Percentiles rank a stretch among this genome's conserved stretches.
These are phyloP conservation scores for Asarcornis scutulata DNA, from an alignment of 2,113 vertebrate species.

Conservation along the genomic window DNA sequence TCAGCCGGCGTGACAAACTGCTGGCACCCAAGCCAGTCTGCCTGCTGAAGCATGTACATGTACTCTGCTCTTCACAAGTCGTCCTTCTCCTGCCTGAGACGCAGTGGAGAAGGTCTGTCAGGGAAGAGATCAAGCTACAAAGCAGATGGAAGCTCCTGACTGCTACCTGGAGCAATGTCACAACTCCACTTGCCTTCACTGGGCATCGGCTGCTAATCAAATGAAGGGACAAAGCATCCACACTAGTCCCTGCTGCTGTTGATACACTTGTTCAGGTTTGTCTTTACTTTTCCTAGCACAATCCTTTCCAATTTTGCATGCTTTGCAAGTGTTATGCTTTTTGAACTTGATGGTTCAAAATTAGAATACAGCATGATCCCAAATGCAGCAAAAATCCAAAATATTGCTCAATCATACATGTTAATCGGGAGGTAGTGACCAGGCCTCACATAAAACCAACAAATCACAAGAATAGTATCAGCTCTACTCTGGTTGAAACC, in stretches of 20 bases:
- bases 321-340: not conserved
- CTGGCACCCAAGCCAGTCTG: conserved; percentile 88
- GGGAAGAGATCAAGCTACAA: not conserved
- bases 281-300: not conserved
- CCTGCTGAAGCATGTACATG: conserved; percentile 86
- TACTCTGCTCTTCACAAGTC: conserved; percentile 86
- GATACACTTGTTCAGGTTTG: fast-evolving
- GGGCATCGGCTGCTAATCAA: not conserved
- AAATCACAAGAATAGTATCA: not conserved
- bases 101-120: not conserved
- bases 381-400: not conserved
- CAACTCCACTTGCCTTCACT: not conserved
- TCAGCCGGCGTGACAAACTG: conserved; percentile 93
- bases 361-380: not conserved
- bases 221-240: not conserved
- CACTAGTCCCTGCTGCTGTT: not conserved
- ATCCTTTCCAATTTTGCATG: not conserved
- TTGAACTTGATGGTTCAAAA: not conserved
- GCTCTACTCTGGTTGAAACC: too few species aligned
- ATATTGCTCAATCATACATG: not conserved
- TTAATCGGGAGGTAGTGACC: not conserved
- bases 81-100: conserved; percentile 85
- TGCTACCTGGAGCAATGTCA: not conserved
- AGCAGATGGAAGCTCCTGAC: not conserved
- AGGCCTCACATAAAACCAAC: not conserved